Conservation (phyloP, 2,888 invertebrate species). For the Yponomeuta plumbellus region DNA sequence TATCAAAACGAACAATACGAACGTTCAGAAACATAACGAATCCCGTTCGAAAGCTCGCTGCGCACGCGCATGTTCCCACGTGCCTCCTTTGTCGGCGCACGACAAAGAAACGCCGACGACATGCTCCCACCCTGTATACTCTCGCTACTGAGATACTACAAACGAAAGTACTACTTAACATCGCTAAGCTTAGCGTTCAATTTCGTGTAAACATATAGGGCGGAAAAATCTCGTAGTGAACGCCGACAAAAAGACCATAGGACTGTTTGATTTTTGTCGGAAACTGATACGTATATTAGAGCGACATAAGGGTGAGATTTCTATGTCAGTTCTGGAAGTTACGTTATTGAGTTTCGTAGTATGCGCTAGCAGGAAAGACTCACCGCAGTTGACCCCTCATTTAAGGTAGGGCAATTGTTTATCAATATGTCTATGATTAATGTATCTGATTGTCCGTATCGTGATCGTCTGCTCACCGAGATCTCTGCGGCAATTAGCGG, state of each 20-base stretch:
- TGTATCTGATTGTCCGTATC: conserved; percentile 55
- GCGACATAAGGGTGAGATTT: neutral
- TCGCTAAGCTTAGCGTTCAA: neutral
- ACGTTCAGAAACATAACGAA: neutral
- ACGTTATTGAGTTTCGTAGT: neutral
- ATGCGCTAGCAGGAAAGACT: conserved; percentile 34
- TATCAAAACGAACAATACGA: neutral
- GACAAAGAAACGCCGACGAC: conserved; percentile 69
- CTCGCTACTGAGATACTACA: neutral
- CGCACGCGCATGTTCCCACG: conserved; percentile 72
- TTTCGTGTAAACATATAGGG: neutral
- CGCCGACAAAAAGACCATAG: neutral
- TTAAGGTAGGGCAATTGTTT: conserved; percentile 74
- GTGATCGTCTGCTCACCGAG: conserved; percentile 35
- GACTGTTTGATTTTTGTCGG: neutral
- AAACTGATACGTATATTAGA: neutral
- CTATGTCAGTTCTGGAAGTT: neutral
- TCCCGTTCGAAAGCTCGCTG: conserved; percentile 19
- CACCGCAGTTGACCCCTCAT: conserved; percentile 62
- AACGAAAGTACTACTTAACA: conserved; percentile 24
- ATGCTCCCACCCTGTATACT: conserved; percentile 37
- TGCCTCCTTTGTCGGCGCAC: conserved; percentile 68
- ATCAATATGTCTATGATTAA: conserved; percentile 71
- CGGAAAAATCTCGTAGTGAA: neutral
- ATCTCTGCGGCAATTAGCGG: conserved; percentile 53